Conservation (phyloP, 2,797 vertebrate species). For the Parambassis ranga region DNA sequence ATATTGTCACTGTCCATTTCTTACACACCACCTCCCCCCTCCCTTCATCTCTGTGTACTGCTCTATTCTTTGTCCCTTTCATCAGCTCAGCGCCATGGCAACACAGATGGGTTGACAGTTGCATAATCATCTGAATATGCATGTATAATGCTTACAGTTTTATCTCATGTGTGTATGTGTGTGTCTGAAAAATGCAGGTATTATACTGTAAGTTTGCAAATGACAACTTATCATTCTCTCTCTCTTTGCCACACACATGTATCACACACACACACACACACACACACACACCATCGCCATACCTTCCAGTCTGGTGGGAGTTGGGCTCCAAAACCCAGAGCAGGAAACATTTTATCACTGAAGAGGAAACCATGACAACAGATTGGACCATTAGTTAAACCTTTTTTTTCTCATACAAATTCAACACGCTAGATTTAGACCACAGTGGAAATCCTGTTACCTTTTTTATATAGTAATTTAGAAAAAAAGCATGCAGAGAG, state of each 20-base stretch:
- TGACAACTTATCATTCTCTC: neutral
- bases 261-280: neutral
- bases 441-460: constrained; percentile 46
- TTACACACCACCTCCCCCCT: constrained; percentile 49
- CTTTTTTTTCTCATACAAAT: constrained; percentile 18
- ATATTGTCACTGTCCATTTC: constrained; percentile 38
- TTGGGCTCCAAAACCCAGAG: constrained; percentile 98
- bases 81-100: constrained; percentile 81
- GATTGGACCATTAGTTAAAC: constrained; percentile 56
- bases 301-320: constrained; percentile 99
- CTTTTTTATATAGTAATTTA: constrained; percentile 37
- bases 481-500: constrained; percentile 8
- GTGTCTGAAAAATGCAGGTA: neutral
- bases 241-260: constrained; percentile 1
- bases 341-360: constrained; percentile 99
- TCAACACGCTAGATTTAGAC: constrained; percentile 57
- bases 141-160: constrained; percentile 63
- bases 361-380: constrained; percentile 75
- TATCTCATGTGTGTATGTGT: constrained; percentile 24
- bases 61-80: constrained; percentile 76
- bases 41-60: constrained; percentile 24
- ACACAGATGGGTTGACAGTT: constrained; percentile 84
- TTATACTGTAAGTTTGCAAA: constrained; percentile 12
- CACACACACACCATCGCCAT: constrained; percentile 5
- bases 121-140: constrained; percentile 82